A percentile compares a stretch with the other conserved stretches of the same genome.
Conservation (phyloP, 2,113 vertebrate species). For the Bubo blakistoni region DNA sequence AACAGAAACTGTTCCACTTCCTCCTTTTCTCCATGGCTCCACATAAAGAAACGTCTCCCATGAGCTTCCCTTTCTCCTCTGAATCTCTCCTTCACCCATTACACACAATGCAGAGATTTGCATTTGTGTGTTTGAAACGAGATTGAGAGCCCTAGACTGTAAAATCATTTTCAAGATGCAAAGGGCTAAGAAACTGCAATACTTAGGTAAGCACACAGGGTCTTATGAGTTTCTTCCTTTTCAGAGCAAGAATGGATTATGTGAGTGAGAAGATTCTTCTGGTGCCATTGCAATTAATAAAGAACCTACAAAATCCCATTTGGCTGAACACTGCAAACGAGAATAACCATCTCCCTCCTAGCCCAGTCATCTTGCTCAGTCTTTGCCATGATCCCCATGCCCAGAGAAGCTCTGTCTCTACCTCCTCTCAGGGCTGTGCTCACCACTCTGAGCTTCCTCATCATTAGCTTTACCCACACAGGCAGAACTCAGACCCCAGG, state of each 20-base stretch:
- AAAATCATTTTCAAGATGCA: background rate
- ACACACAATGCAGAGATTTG: background rate
- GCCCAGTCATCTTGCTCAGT: accelerated
- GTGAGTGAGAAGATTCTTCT: background rate
- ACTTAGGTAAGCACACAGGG: background rate
- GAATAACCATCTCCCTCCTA: background rate
- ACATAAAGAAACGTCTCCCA: background rate
- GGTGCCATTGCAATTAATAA: background rate
- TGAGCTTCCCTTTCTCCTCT: background rate
- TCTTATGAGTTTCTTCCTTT: background rate
- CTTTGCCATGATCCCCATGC: accelerated
- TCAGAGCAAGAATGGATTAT: background rate
- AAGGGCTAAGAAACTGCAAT: background rate
- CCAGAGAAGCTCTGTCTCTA: background rate
- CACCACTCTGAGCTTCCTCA: background rate
- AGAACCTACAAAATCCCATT: background rate
- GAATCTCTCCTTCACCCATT: background rate
- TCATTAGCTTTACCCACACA: background rate
- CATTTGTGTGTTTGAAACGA: background rate
- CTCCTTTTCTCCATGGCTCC: background rate
- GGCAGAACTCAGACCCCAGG: background rate
- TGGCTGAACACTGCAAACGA: background rate
- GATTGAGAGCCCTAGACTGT: background rate
- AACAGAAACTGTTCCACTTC: background rate
- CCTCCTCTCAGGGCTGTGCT: background rate